Evolutionary conservation across 2,797 vertebrate genomes (phyloP).

Genomic region (Mareca strepera): DNA sequence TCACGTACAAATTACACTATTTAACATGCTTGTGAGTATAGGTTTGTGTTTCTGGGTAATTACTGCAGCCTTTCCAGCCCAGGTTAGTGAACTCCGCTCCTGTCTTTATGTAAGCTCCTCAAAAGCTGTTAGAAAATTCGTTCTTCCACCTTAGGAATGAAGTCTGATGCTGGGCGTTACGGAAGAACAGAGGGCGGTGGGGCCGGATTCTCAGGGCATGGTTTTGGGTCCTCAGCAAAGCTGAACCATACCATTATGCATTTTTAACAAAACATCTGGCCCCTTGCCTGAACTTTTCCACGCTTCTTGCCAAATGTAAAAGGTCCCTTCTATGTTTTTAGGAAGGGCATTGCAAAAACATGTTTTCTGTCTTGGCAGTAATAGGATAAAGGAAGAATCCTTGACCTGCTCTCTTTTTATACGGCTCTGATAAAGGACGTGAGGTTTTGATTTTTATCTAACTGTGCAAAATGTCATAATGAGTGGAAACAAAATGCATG

Average conservation of each 20-base stretch:
- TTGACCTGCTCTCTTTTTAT: slow-evolving; percentile 26
- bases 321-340: slow-evolving; percentile 19
- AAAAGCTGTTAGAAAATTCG: neutral
- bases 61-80: neutral
- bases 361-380: slow-evolving; percentile 41
- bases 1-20: neutral
- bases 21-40: neutral
- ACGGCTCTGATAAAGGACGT: neutral
- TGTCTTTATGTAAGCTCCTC: neutral
- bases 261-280: slow-evolving; percentile 50
- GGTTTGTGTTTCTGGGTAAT: neutral
- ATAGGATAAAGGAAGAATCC: slow-evolving; percentile 51
- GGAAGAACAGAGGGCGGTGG: neutral
- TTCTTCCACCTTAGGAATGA: neutral
- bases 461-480: slow-evolving; percentile 40
- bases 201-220: neutral
- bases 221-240: neutral
- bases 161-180: neutral
- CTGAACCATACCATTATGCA: neutral
- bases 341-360: slow-evolving; percentile 38
- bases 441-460: slow-evolving; percentile 53
- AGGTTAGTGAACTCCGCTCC: neutral
- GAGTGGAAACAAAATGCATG: slow-evolving; percentile 46
- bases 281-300: slow-evolving; percentile 50
- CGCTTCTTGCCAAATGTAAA: slow-evolving; percentile 56